Percentiles rank a stretch among this genome's conserved stretches.
Evolutionary conservation across 2,113 vertebrate genomes (phyloP).

Genomic region (Notiomystis cincta): DNA sequence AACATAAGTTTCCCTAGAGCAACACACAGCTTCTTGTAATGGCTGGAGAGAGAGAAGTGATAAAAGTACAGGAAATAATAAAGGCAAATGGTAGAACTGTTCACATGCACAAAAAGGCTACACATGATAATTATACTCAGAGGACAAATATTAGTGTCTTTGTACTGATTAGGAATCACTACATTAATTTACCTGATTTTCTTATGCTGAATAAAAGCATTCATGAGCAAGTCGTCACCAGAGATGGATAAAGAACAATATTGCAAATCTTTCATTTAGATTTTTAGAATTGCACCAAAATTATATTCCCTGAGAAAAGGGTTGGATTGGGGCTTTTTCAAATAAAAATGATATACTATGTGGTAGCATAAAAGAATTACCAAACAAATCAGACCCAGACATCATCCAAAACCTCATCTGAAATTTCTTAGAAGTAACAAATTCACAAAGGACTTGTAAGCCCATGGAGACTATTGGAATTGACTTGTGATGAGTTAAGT

Average conservation of each 20-base stretch:
- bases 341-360: background rate
- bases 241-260: background rate
- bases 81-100: background rate
- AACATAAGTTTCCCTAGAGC: background rate
- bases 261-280: background rate
- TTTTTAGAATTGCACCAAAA: background rate
- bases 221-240: background rate
- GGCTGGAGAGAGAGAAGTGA: background rate
- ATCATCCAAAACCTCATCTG: background rate
- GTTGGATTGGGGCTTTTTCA: background rate
- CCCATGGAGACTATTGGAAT: background rate
- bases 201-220: background rate
- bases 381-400: background rate
- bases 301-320: background rate
- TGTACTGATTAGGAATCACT: background rate
- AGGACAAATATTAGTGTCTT: background rate
- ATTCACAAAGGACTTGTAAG: background rate
- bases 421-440: background rate
- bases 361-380: background rate
- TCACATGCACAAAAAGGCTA: background rate
- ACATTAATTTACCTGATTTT: background rate
- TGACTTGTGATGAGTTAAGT: background rate
- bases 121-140: background rate
- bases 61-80: background rate
- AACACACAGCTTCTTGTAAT: background rate